Base-by-base conservation (phyloP, 2,113 vertebrate genomes). In the Setophaga petechia region DNA sequence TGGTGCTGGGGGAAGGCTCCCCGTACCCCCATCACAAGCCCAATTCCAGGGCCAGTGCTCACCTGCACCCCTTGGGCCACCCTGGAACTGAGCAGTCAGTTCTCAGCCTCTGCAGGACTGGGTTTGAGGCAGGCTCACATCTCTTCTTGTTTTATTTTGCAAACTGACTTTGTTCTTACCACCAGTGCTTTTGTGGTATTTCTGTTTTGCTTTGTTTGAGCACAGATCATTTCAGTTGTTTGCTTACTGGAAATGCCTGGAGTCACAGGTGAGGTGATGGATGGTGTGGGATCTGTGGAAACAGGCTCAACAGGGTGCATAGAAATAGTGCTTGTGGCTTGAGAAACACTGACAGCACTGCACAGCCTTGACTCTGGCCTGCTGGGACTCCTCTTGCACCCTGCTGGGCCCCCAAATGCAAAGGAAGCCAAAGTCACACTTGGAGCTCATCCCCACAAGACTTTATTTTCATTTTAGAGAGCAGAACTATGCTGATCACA, bases 21-120 rank as follows among this genome's bases (percentile, higher is more conserved):
- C 7, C n/a, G 6, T 19, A 24, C 6, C 4, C 13, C 22, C n/a
- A 22, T 46, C 87, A 21, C 1, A 5, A 73, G 16, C 54, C 44
- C 1, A 0, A 0, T 11, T 8, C 21, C 25, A n/a, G 2, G 20
- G 39, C 12, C 44, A 66, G n/a, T 0, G 6, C 51, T 17, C 30
- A 47, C 15, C 35, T 57, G 12, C 15, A 18, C 8, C 7, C n/a
- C n/a, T 49, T 20, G 59, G 31, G 27, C 55, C 69, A 41, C 8
- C 54, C 30, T 1, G 39, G 58, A 30, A 20, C 28, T 10, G 62
- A 88, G n/a, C 1, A 2, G 24, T 12, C 49, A 52, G 30, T n/a
- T 83, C 46, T 80, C 82, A 88, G 85, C 28, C 28, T 49, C 27
- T 66, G 28, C 75, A 62, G n/a, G 22, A 33, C 63, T 71, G 17